phyloP scores from a whole-genome alignment of 2,113 vertebrate genomes.

The Lanius ludovicianus region DNA sequence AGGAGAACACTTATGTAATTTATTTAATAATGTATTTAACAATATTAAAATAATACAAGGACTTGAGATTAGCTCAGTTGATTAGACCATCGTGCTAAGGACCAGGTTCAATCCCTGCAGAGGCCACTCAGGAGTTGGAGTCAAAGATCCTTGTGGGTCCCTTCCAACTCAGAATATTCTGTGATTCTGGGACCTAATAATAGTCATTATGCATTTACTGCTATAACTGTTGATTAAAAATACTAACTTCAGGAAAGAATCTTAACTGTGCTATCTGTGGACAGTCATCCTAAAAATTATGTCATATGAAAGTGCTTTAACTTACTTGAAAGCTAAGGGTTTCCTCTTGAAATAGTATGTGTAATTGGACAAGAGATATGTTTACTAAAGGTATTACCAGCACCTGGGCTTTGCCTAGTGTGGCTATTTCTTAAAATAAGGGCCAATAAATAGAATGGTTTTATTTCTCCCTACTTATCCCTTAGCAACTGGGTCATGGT shows the following conservation, averaged over 20 bases:
- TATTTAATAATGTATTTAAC: background rate
- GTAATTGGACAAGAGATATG: background rate
- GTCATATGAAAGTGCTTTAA: background rate
- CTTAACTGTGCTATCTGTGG: background rate
- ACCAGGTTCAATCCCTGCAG: background rate
- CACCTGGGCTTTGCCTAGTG: background rate
- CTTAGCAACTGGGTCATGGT: background rate
- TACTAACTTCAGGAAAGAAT: background rate
- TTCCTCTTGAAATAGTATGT: background rate
- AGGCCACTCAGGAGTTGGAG: background rate
- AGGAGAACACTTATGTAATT: background rate
- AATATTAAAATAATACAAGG: background rate
- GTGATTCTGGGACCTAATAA: background rate
- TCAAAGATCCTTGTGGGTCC: too few relatives aligned
- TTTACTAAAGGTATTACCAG: background rate
- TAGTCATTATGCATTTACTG: background rate
- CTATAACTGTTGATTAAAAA: background rate
- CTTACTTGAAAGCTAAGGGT: background rate
- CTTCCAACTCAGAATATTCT: background rate
- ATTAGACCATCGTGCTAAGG: background rate
- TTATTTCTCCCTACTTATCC: background rate
- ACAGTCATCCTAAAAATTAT: background rate
- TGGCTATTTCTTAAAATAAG: background rate
- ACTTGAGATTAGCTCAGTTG: background rate
- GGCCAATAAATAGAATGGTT: background rate